These are phyloP conservation scores for Naso thynnoides DNA, from an alignment of 2,797 vertebrate species.

Conservation along the genomic window DNA sequence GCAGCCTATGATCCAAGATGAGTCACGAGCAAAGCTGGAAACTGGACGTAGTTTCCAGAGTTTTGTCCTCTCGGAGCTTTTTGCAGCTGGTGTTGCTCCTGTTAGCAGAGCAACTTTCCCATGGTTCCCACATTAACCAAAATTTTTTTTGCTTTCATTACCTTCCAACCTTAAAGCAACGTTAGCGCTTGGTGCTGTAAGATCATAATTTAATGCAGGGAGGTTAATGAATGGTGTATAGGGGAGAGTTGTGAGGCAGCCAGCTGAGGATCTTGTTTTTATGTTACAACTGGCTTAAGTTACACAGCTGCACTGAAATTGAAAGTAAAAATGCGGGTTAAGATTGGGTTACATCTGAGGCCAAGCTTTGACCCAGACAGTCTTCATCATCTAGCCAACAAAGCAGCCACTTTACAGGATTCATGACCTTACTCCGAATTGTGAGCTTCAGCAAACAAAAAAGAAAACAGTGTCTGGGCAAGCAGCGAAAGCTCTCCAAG, in stretches of 20 bases:
- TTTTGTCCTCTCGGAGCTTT: not conserved
- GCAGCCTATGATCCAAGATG: constrained; percentile 1
- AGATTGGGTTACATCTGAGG: constrained; percentile 62
- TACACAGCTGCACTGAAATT: constrained; percentile 64
- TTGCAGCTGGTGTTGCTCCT: not conserved
- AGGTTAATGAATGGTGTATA: not conserved
- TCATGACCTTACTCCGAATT: constrained; percentile 52
- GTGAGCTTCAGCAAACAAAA: constrained; percentile 51
- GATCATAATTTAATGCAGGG: not conserved
- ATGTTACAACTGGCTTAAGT: constrained; percentile 25
- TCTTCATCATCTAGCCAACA: constrained; percentile 57
- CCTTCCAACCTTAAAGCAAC: too few relatives aligned
- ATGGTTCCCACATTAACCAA: not conserved
- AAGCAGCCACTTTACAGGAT: constrained; percentile 65
- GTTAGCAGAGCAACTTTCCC: not conserved
- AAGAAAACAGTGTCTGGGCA: constrained; percentile 33
- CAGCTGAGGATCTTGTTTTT: constrained; percentile 15
- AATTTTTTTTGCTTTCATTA: too few relatives aligned
- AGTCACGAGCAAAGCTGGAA: constrained; percentile 12
- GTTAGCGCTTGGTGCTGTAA: not conserved
- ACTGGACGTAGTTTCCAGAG: constrained; percentile 15
- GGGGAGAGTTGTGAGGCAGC: constrained; percentile 1
- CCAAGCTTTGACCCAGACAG: constrained; percentile 51
- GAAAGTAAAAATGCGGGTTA: constrained; percentile 65
- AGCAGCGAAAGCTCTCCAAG: constrained; percentile 47